phyloP scores from a whole-genome alignment of 2,797 vertebrate genomes.

The Cyclopterus lumpus region DNA sequence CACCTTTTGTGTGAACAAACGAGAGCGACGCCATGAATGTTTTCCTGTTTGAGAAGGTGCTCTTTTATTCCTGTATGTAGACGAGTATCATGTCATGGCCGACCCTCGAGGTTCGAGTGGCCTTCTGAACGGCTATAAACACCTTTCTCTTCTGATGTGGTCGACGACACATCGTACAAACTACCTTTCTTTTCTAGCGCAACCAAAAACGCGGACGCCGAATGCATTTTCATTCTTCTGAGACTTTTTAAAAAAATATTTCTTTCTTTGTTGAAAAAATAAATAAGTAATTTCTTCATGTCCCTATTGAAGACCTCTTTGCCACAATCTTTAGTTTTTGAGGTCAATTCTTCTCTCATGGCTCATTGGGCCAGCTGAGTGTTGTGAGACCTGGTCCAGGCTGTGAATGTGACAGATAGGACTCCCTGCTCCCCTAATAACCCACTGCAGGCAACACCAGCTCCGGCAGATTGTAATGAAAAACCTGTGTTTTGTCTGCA shows the following conservation, averaged over 20 bases:
- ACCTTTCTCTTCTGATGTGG: not conserved
- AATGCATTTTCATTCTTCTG: slow-evolving; percentile 34
- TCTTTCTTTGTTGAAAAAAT: no score
- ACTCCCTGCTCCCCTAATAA: slow-evolving; percentile 57
- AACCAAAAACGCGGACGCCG: slow-evolving; percentile 2
- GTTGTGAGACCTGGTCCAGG: slow-evolving; percentile 51
- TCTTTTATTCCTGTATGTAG: not conserved
- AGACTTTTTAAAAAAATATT: no score
- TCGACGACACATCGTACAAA: not conserved
- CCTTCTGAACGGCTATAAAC: not conserved
- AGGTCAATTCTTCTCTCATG: slow-evolving; percentile 51
- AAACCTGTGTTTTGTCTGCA: slow-evolving; percentile 69
- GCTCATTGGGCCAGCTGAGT: slow-evolving; percentile 65
- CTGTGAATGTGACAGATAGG: slow-evolving; percentile 57
- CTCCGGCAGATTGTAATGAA: slow-evolving; percentile 63
- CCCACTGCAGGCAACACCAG: slow-evolving; percentile 47
- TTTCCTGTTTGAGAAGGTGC: not conserved
- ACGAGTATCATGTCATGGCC: not conserved
- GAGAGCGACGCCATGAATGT: not conserved
- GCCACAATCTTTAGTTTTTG: slow-evolving; percentile 32
- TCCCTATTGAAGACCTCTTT: slow-evolving; percentile 39
- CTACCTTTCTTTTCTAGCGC: not conserved
- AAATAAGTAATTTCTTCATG: no score
- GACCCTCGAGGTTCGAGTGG: not conserved
- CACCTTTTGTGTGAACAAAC: no score